phyloP scores from a whole-genome alignment of 1,140 invertebrate genomes.

The Drosophila equinoxialis region DNA sequence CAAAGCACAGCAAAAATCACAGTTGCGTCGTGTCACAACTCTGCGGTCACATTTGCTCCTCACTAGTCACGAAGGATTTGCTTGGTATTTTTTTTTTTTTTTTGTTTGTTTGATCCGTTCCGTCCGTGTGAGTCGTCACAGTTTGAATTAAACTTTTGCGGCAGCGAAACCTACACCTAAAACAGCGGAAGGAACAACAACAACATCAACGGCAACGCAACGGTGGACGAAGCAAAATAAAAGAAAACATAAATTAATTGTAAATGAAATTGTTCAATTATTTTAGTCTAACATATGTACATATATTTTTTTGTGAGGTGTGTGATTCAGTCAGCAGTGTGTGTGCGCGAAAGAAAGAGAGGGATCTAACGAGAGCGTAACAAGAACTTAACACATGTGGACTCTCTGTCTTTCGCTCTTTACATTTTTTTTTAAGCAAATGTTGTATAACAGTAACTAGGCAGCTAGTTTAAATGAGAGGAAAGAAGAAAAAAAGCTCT shows the following conservation, averaged over 20 bases:
- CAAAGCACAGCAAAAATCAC: not conserved
- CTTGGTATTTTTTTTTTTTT: conserved; percentile 3
- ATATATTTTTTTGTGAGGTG: conserved; percentile 11
- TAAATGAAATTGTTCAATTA: conserved; percentile 43
- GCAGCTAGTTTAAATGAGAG: conserved; percentile 21
- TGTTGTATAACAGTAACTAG: conserved; percentile 69
- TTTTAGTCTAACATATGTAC: conserved; percentile 11
- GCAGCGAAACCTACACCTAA: conserved; percentile 43
- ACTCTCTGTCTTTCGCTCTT: conserved; percentile 17
- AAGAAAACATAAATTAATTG: conserved; percentile 26
- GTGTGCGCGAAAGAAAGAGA: not conserved
- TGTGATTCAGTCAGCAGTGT: conserved; percentile 6
- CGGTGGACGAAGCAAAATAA: conserved; percentile 10
- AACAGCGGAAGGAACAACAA: conserved; percentile 28
- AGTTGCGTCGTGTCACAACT: not conserved
- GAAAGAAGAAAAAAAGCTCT: conserved; percentile 48
- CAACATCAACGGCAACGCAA: conserved; percentile 31
- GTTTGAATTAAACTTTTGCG: conserved; percentile 69
- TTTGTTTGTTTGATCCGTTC: not conserved
- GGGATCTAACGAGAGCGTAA: conserved; percentile 35
- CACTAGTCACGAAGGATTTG: conserved; percentile 14
- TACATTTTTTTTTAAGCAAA: conserved; percentile 40
- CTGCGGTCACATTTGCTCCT: not conserved
- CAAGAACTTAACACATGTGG: conserved; percentile 39
- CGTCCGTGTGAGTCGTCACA: conserved; percentile 50